Conservation (phyloP, 1,140 invertebrate species). For the Hormaphis cornu region DNA sequence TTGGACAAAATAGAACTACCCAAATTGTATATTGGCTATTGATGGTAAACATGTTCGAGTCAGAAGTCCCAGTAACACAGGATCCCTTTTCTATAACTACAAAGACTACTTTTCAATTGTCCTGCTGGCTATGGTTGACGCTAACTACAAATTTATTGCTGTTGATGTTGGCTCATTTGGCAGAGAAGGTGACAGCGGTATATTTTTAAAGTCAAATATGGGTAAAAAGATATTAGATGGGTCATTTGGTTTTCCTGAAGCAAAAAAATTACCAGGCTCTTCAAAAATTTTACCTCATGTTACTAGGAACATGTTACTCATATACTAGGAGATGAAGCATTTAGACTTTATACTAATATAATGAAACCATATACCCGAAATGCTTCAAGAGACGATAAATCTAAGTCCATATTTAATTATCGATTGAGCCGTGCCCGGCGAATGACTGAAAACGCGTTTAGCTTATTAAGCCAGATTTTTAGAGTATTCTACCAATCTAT, state of each 20-base stretch:
- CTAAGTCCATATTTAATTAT: slow-evolving; percentile 41
- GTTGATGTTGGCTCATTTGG: slow-evolving; percentile 45
- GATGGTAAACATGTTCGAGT: slow-evolving; percentile 44
- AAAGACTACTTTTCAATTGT: slow-evolving; percentile 45
- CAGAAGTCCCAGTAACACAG: slow-evolving; percentile 39
- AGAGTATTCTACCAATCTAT: slow-evolving; percentile 32
- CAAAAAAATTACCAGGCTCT: slow-evolving; percentile 36
- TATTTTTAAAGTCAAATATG: slow-evolving; percentile 33
- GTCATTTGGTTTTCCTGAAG: slow-evolving; percentile 39
- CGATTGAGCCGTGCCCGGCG: slow-evolving; percentile 36
- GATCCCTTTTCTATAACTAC: slow-evolving; percentile 44
- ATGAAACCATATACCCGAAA: slow-evolving; percentile 41
- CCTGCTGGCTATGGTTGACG: slow-evolving; percentile 45
- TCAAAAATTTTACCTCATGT: slow-evolving; percentile 37
- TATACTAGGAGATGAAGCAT: slow-evolving; percentile 43
- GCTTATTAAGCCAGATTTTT: slow-evolving; percentile 34
- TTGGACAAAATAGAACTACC: slow-evolving; percentile 38
- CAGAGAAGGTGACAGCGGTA: slow-evolving; percentile 41
- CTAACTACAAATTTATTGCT: slow-evolving; percentile 44
- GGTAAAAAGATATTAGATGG: slow-evolving; percentile 36
- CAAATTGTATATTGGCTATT: slow-evolving; percentile 40
- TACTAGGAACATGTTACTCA: too few species aligned
- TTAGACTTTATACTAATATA: slow-evolving; percentile 40
- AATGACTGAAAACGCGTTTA: slow-evolving; percentile 41
- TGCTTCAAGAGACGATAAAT: slow-evolving; percentile 31